Evolutionary conservation across 2,113 vertebrate genomes (phyloP), one percentile per base, ranked within the genome.

Genomic region (Pachypanchax playfairii): DNA sequence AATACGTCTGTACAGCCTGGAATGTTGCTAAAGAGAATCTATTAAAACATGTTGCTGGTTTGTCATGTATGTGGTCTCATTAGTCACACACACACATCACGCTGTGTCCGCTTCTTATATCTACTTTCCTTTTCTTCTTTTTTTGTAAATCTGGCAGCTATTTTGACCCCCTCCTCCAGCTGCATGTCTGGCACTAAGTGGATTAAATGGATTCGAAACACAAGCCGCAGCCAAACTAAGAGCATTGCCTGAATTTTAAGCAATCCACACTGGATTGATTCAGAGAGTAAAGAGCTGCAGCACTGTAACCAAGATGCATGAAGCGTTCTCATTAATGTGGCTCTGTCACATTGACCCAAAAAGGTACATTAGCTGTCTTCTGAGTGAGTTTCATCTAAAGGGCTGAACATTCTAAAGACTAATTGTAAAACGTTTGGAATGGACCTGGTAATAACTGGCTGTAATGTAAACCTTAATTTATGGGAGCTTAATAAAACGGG

Each of bases 121-220:
- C 9, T 36, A 22, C 29, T n/a, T 28, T 35, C 53, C 3, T 12
- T 12, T 3, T 9, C 29, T 38, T 3, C 35, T 39, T 22, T 43
- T 54, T 5, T 47, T 54, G 7, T 26, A 51, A 44, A 46, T 36
- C 36, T 76, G 35, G 29, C 51, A 63, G 20, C 62, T 44, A 25
- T 36, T 49, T 22, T 51, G 60, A 48, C 38, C 55, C 51, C 61
- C 38, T 65, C 28, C 63, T 58, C 26, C 58, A 3, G 39, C 49
- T 11, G 41, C 54, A 56, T 41, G 68, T 70, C 58, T 58, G 42
- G 43, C 54, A 73, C 58, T 85, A 87, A 89, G 85, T 86, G 80
- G 83, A 87, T 89, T 87, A 86, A 80, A 83, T 80, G 78, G 80
- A 86, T 86, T 66, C 43, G 44, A 84, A 86, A 86, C 70, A 52